A percentile compares a stretch with the other conserved stretches of the same genome.
Conservation (phyloP, 2,797 vertebrate genomes). For the Crocodylus rhombifer region DNA sequence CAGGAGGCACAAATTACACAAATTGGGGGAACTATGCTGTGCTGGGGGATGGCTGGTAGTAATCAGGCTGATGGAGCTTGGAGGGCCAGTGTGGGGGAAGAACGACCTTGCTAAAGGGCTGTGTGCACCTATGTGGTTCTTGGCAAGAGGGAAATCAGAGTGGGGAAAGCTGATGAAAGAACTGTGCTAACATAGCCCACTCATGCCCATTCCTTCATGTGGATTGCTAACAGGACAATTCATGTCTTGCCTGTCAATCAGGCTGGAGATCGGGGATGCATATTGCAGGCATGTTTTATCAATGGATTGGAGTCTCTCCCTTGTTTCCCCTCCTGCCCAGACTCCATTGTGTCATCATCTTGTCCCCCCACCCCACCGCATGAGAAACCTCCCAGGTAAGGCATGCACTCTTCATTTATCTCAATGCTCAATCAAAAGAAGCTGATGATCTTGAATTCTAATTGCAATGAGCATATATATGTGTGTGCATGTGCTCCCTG, state of each 20-base stretch:
- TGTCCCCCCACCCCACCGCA: too few relatives aligned
- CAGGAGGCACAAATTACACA: too few relatives aligned
- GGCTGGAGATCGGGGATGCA: slow-evolving; percentile 15
- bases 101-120: too few relatives aligned
- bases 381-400: too few relatives aligned
- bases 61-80: too few relatives aligned
- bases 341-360: too few relatives aligned
- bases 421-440: background rate
- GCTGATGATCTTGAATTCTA: background rate
- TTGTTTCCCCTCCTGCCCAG: too few relatives aligned
- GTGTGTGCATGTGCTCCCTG: background rate
- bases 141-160: slow-evolving; percentile 50
- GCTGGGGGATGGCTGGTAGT: too few relatives aligned
- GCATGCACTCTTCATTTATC: too few relatives aligned
- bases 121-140: background rate
- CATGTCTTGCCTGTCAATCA: background rate
- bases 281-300: slow-evolving; percentile 3
- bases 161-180: background rate
- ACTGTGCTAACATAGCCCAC: slow-evolving; percentile 8
- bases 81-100: too few relatives aligned
- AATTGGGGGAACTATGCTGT: too few relatives aligned
- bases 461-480: background rate
- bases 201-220: background rate
- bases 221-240: background rate
- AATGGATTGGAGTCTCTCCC: background rate